phyloP scores from a whole-genome alignment of 2,888 invertebrate species.

The Lepetodrilus schrolli region DNA sequence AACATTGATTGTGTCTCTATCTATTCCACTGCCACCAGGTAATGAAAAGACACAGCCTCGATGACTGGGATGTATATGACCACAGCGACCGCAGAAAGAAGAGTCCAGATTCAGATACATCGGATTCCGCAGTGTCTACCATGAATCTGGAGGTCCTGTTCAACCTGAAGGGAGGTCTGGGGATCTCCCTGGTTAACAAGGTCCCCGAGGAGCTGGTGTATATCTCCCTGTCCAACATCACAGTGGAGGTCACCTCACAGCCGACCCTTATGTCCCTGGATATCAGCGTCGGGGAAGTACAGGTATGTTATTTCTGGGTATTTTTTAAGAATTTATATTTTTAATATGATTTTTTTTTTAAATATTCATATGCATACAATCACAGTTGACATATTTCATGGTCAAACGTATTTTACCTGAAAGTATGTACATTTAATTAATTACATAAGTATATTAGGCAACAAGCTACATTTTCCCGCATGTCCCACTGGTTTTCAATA shows the following conservation, averaged over 20 bases:
- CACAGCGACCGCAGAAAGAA: conserved; percentile 31
- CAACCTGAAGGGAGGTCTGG: conserved; percentile 79
- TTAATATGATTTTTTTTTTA: not conserved
- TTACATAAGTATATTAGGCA: too few species aligned
- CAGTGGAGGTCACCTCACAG: conserved; percentile 70
- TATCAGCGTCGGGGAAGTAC: conserved; percentile 85
- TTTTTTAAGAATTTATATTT: not conserved
- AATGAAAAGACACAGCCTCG: too few species aligned
- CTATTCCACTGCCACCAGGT: too few species aligned
- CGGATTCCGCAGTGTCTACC: not conserved
- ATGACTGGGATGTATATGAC: conserved; percentile 67
- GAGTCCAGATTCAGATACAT: not conserved
- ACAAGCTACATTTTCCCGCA: too few species aligned
- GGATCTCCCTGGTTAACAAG: conserved; percentile 85
- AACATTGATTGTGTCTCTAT: too few species aligned
- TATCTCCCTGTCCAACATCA: conserved; percentile 76
- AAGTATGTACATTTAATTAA: too few species aligned
- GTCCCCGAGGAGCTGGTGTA: conserved; percentile 89
- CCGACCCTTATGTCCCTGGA: conserved; percentile 77
- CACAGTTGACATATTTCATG: too few species aligned
- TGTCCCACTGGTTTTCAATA: too few species aligned
- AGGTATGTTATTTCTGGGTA: conserved; percentile 74
- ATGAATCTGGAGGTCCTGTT: conserved; percentile 59
- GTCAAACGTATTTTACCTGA: too few species aligned
- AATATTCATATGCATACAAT: not conserved